Conservation (phyloP, 1,140 invertebrate species). For the Epicauta chinensis region DNA sequence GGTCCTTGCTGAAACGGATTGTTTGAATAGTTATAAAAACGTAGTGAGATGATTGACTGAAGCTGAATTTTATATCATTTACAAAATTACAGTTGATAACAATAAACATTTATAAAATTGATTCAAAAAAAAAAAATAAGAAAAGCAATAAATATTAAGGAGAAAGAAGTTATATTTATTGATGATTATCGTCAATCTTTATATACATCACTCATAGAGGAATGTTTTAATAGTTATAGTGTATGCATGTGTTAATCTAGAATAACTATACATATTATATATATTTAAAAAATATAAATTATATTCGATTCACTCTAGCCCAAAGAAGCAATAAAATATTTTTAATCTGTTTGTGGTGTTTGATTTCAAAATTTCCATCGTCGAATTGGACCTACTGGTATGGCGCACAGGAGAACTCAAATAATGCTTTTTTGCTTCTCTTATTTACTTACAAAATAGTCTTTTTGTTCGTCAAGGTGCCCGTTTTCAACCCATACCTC, state of each 20-base stretch:
- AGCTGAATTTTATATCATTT: no score
- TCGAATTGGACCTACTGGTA: no score
- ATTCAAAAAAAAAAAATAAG: constrained; percentile 1
- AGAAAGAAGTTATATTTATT: constrained; percentile 8
- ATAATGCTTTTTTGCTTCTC: no score
- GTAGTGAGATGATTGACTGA: no score
- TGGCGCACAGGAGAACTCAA: no score
- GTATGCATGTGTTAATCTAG: constrained; percentile 40
- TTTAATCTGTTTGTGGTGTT: constrained; percentile 31
- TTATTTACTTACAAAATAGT: no score
- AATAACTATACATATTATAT: constrained; percentile 27
- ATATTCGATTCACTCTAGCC: constrained; percentile 34
- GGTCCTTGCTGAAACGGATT: no score
- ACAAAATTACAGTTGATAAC: no score
- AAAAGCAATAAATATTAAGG: constrained; percentile 29
- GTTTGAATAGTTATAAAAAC: no score
- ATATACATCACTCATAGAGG: constrained; percentile 19
- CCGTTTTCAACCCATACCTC: no score
- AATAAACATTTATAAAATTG: no score
- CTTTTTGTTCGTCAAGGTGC: no score
- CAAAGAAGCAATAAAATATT: constrained; percentile 40
- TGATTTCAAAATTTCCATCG: background rate
- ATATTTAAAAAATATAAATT: constrained; percentile 18
- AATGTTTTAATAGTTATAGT: constrained; percentile 31
- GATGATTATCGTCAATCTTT: constrained; percentile 21